A percentile compares a stretch with the other conserved stretches of the same genome.
These are phyloP conservation scores for Drosophila kanekoi DNA, from an alignment of 2,888 invertebrate species.

Conservation along the genomic window DNA sequence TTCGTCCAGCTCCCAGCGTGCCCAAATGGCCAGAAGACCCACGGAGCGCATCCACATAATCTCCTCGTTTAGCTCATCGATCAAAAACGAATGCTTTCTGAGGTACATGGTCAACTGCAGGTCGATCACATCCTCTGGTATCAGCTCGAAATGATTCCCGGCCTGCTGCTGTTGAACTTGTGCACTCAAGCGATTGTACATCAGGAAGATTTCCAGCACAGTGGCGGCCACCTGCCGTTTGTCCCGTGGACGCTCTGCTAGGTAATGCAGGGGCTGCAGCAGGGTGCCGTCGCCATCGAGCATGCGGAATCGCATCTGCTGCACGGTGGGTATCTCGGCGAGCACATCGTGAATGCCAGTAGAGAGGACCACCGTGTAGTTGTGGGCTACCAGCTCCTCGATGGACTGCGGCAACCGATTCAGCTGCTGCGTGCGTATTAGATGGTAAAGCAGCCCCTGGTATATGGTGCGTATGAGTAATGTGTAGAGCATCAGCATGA, in stretches of 20 bases:
- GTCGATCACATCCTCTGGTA: conserved; percentile 53
- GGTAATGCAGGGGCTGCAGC: conserved; percentile 25
- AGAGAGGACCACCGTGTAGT: conserved; percentile 49
- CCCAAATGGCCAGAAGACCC: conserved; percentile 17
- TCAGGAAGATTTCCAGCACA: conserved; percentile 41
- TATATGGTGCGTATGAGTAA: conserved; percentile 77
- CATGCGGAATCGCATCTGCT: conserved; percentile 38
- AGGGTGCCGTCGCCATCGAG: conserved; percentile 4
- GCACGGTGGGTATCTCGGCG: conserved; percentile 41
- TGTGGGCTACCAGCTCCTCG: conserved; percentile 50
- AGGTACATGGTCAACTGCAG: conserved; percentile 66
- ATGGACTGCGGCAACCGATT: conserved; percentile 53
- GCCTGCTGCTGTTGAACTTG: conserved; percentile 1
- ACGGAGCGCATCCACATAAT: conserved; percentile 62
- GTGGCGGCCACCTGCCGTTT: conserved; percentile 39
- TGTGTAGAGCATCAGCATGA: conserved; percentile 55
- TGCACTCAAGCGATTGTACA: conserved; percentile 43
- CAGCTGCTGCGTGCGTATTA: conserved; percentile 67
- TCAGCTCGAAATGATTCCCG: conserved; percentile 39
- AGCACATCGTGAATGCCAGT: conserved; percentile 30
- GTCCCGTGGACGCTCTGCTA: conserved; percentile 19
- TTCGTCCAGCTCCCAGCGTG: conserved; percentile 35
- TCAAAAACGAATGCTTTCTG: conserved; percentile 71
- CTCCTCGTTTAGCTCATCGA: conserved; percentile 64
- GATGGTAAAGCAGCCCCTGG: conserved; percentile 72